Evolutionary conservation across 1,140 invertebrate genomes (phyloP).

Genomic region (Araneus ventricosus): DNA sequence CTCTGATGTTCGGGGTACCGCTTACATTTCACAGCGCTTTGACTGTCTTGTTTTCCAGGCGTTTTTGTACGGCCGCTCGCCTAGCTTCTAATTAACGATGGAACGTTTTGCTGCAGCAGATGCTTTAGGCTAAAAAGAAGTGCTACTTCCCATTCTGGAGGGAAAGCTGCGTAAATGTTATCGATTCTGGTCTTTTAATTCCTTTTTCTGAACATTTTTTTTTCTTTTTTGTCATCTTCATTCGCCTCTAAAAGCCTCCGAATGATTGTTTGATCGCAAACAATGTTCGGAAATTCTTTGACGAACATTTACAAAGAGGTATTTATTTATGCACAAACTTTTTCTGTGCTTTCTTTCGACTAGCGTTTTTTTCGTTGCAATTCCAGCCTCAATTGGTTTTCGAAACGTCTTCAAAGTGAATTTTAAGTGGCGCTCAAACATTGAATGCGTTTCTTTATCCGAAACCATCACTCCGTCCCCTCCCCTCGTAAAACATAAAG

Average conservation of each 20-base stretch:
- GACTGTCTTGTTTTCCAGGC: constrained; percentile 68
- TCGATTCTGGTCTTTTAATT: constrained; percentile 70
- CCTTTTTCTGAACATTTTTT: constrained; percentile 28
- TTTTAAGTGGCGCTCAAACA: constrained; percentile 49
- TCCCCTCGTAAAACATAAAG: neutral
- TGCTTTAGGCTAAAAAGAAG: constrained; percentile 71
- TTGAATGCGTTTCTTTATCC: constrained; percentile 15
- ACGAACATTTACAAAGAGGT: constrained; percentile 56
- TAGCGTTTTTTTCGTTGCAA: constrained; percentile 50
- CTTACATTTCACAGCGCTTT: constrained; percentile 72
- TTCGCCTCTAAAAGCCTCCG: constrained; percentile 39
- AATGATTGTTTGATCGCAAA: constrained; percentile 74
- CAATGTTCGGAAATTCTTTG: constrained; percentile 72
- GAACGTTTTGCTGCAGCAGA: constrained; percentile 70
- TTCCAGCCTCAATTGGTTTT: constrained; percentile 18
- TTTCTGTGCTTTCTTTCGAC: constrained; percentile 50
- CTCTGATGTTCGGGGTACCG: constrained; percentile 62
- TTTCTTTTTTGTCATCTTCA: neutral
- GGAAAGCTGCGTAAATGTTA: constrained; percentile 72
- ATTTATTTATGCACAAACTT: constrained; percentile 71
- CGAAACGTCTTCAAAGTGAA: constrained; percentile 65
- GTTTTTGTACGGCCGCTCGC: constrained; percentile 61
- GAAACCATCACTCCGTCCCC: neutral
- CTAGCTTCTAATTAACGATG: constrained; percentile 71
- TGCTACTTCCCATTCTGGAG: constrained; percentile 59